These are phyloP conservation scores for Varecia variegata DNA, from an alignment of 2,797 vertebrate genomes.

Conservation along the genomic window DNA sequence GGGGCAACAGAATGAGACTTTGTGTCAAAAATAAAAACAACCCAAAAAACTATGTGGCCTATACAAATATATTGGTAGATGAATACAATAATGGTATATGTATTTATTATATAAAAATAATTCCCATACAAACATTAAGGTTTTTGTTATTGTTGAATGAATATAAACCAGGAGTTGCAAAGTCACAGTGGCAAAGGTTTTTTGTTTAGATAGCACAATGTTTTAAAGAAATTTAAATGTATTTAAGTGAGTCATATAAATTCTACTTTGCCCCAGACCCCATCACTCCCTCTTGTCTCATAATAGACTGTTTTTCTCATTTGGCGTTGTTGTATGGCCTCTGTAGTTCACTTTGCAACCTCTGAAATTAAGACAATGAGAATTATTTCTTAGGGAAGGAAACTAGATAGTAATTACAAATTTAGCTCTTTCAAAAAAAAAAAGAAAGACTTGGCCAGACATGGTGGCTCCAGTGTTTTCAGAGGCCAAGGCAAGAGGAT, in stretches of 20 bases:
- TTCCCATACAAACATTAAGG: background rate
- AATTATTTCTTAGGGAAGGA: slow-evolving; percentile 7
- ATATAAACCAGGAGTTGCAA: background rate
- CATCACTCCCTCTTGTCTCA: background rate
- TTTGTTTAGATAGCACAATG: background rate
- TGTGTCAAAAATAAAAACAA: no score
- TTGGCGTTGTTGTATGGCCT: background rate
- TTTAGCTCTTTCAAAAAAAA: background rate
- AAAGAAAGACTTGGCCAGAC: background rate
- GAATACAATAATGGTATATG: background rate
- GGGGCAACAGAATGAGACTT: no score
- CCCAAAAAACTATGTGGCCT: background rate
- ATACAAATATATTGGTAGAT: background rate
- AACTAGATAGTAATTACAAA: background rate
- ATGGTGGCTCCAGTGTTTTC: background rate
- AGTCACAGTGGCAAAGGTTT: background rate
- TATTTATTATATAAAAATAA: background rate
- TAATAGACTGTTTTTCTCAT: background rate
- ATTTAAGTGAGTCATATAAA: background rate
- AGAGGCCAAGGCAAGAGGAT: background rate
- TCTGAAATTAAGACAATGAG: background rate
- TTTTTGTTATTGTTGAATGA: background rate
- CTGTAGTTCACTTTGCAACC: background rate
- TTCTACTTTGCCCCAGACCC: background rate
- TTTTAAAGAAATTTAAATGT: background rate